phyloP scores from a whole-genome alignment of 2,797 vertebrate genomes.

The Sebastes diploproa region DNA sequence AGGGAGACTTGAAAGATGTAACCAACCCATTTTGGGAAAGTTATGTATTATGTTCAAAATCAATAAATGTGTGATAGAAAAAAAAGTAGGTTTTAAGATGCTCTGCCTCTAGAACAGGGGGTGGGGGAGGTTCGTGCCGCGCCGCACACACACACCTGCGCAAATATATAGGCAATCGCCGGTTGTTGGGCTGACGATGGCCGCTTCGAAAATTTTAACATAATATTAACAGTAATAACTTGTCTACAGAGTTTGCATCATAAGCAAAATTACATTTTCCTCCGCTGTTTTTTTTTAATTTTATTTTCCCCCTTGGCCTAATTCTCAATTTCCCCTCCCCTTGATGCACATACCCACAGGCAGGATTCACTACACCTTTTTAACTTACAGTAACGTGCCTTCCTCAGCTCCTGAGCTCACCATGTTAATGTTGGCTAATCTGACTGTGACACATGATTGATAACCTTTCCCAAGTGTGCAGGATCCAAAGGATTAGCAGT shows the following conservation, averaged over 20 bases:
- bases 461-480: slow-evolving; percentile 81
- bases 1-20: too few species aligned
- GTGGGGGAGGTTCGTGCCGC: too few species aligned
- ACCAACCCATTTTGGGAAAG: too few species aligned
- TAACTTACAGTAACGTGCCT: slow-evolving; percentile 44
- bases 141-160: too few species aligned
- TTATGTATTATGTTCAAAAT: too few species aligned
- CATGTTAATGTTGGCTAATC: slow-evolving; percentile 79
- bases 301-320: neutral
- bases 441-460: slow-evolving; percentile 81
- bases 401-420: slow-evolving; percentile 20
- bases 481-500: slow-evolving; percentile 84
- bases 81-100: too few species aligned
- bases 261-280: neutral
- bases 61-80: too few species aligned
- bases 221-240: neutral
- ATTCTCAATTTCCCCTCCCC: neutral
- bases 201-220: too few species aligned
- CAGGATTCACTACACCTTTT: slow-evolving; percentile 16
- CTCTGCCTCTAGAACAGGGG: too few species aligned
- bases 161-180: too few species aligned
- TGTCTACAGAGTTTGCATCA: neutral
- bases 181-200: too few species aligned
- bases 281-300: neutral
- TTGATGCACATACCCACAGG: neutral